Percentiles rank a stretch among this genome's conserved stretches.
These are phyloP conservation scores for Globodera rostochiensis DNA, from an alignment of 1,140 invertebrate genomes.

Conservation along the genomic window DNA sequence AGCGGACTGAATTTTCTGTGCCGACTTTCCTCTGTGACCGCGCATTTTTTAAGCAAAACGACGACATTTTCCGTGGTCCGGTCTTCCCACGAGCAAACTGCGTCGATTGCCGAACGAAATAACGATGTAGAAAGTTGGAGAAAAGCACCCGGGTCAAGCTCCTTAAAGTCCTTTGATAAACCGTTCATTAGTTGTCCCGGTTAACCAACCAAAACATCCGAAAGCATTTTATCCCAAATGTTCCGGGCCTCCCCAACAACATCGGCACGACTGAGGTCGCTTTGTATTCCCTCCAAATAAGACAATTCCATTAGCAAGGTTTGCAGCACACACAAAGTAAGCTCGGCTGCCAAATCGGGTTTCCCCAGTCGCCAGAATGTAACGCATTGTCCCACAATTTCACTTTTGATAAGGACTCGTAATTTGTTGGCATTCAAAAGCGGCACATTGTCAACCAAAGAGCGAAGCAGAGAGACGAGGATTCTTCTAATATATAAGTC, in stretches of 20 bases:
- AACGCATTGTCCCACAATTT: not conserved
- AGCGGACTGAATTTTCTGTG: not conserved
- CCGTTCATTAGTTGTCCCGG: not conserved
- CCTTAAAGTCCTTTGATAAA: not conserved
- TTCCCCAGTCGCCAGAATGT: not conserved
- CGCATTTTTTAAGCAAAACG: not conserved
- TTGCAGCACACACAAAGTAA: not conserved
- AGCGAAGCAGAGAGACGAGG: not conserved
- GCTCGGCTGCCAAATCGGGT: not conserved
- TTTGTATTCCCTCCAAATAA: not conserved
- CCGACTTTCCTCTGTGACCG: not conserved
- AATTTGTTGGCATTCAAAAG: not conserved
- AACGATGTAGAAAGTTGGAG: not conserved
- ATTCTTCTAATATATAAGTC: not conserved
- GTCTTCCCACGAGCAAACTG: not conserved
- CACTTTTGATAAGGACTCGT: not conserved
- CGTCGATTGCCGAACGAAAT: not conserved
- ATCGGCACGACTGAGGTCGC: not conserved
- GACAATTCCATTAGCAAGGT: not conserved
- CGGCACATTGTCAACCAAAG: not conserved
- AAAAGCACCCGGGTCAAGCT: not conserved
- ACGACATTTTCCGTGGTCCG: not conserved
- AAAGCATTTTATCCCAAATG: not conserved
- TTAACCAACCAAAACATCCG: not conserved
- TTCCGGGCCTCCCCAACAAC: not conserved